Percentiles rank a stretch among this genome's conserved stretches.
phyloP scores from a whole-genome alignment of 2,113 vertebrate genomes.

The Vidua chalybeata region DNA sequence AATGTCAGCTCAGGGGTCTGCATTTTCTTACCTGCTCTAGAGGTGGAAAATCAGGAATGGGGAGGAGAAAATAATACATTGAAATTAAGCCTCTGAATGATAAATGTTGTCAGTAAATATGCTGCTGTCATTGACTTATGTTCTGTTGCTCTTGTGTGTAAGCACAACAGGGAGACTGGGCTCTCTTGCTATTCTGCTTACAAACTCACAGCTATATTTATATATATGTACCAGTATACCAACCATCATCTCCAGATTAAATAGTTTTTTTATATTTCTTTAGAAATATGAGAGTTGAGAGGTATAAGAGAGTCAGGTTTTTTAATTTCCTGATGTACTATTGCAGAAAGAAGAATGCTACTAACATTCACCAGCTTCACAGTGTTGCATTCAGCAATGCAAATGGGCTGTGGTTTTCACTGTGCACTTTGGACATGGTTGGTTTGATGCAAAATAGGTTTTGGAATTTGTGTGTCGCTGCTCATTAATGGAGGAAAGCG shows the following conservation, averaged over 20 bases:
- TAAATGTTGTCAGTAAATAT: not conserved
- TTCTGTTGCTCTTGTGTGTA: conserved; percentile 18
- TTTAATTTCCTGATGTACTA: not conserved
- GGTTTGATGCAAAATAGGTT: conserved; percentile 1
- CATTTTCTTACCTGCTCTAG: not conserved
- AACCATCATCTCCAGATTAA: not conserved
- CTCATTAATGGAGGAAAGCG: not conserved
- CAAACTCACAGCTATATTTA: not conserved
- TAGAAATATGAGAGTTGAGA: conserved; percentile 65
- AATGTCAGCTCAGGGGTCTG: not conserved
- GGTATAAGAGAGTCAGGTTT: conserved; percentile 51
- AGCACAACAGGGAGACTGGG: not conserved
- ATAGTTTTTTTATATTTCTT: not conserved
- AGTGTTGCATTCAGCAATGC: not conserved
- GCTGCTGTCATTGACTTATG: not conserved
- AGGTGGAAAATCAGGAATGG: not conserved
- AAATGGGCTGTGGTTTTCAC: not conserved
- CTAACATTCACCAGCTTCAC: conserved; percentile 50
- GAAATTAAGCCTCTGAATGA: conserved; percentile 17
- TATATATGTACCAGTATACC: not conserved
- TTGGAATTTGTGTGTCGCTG: not conserved
- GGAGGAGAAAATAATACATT: not conserved
- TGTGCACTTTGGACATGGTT: not conserved
- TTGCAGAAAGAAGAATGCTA: conserved; percentile 24
- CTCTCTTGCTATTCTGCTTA: not conserved